These are phyloP conservation scores for Aptenodytes patagonicus DNA, from an alignment of 2,113 vertebrate species.

Conservation along the genomic window DNA sequence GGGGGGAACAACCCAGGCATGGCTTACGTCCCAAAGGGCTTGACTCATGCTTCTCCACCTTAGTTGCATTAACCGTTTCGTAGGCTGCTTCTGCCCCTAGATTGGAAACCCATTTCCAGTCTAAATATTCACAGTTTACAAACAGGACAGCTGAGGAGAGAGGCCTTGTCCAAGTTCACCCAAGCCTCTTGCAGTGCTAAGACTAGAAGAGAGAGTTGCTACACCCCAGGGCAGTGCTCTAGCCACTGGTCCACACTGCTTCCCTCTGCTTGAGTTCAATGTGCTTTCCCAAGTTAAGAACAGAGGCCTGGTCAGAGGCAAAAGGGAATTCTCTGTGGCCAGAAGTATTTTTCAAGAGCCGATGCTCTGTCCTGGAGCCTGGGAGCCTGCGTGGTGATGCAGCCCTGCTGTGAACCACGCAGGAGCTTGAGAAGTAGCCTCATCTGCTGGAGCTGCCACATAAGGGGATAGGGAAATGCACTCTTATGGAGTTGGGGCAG, in stretches of 20 bases:
- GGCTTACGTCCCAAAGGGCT: neutral
- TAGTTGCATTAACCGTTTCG: accelerated
- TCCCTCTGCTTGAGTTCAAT: neutral
- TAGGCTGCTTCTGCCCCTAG: neutral
- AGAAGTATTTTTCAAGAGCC: neutral
- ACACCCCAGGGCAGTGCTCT: neutral
- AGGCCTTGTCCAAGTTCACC: neutral
- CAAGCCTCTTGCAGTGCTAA: neutral
- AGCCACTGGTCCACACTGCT: neutral
- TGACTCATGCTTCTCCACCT: neutral
- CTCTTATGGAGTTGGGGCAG: neutral
- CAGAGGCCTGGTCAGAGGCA: neutral
- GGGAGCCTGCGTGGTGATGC: neutral
- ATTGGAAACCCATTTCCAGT: neutral
- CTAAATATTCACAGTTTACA: neutral
- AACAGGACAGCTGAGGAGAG: neutral
- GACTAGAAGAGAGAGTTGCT: neutral
- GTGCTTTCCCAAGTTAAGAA: neutral
- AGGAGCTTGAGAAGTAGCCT: neutral
- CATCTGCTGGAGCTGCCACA: neutral
- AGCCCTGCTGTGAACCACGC: neutral
- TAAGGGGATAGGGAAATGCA: neutral
- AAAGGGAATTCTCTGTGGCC: neutral
- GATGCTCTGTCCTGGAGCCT: neutral
- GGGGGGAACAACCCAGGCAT: neutral